A percentile compares a stretch with the other conserved stretches of the same genome.
Evolutionary conservation across 1,140 invertebrate genomes (phyloP).

Genomic region (Venustaconcha ellipsiformis): DNA sequence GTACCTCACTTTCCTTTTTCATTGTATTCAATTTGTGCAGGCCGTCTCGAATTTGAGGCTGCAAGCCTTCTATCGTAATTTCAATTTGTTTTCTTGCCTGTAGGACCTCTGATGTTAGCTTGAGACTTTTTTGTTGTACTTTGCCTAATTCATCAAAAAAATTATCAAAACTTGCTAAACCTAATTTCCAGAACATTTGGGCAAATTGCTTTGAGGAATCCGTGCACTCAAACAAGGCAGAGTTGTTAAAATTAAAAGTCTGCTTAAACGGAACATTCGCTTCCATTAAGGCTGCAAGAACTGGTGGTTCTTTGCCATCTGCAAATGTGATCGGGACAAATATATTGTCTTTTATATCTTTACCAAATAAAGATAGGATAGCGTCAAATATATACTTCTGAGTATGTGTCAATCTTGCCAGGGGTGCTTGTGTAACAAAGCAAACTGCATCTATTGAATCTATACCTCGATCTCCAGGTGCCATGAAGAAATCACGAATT

Average conservation of each 20-base stretch:
- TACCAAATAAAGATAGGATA: slow-evolving; percentile 40
- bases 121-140: slow-evolving; percentile 25
- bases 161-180: slow-evolving; percentile 14
- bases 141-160: slow-evolving; percentile 23
- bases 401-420: slow-evolving; percentile 7
- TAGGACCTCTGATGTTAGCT: slow-evolving; percentile 31
- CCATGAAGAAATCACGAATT: slow-evolving; percentile 24
- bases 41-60: slow-evolving; percentile 20
- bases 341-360: slow-evolving; percentile 43
- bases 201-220: slow-evolving; percentile 4
- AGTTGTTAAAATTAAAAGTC: slow-evolving; percentile 15
- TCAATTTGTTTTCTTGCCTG: slow-evolving; percentile 21
- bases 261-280: neutral
- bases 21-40: slow-evolving; percentile 14
- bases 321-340: slow-evolving; percentile 38
- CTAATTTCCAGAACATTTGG: slow-evolving; percentile 28
- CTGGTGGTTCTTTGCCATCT: slow-evolving; percentile 28
- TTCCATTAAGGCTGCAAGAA: slow-evolving; percentile 25
- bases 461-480: slow-evolving; percentile 12
- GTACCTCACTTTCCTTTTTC: slow-evolving; percentile 15
- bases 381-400: slow-evolving; percentile 36
- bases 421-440: slow-evolving; percentile 20
- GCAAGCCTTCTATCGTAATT: slow-evolving; percentile 17
- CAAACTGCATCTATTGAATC: slow-evolving; percentile 34
- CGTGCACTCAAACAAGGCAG: neutral